phyloP scores from a whole-genome alignment of 1,140 invertebrate genomes.

The Pseudomyrmex cubaensis region DNA sequence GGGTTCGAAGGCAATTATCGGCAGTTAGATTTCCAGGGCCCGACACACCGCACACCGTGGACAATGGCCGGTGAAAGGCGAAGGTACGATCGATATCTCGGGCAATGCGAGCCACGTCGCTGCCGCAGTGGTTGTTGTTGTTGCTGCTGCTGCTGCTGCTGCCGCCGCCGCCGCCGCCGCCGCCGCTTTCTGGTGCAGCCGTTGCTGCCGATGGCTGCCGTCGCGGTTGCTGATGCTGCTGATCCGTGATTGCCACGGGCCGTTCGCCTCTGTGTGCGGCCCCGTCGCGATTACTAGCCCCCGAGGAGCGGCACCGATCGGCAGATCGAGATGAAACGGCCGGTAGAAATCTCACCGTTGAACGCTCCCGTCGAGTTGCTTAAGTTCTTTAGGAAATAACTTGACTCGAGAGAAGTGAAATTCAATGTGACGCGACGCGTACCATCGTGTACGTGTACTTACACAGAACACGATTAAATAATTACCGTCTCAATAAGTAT shows the following conservation, averaged over 20 bases:
- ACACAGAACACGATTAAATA: constrained; percentile 24
- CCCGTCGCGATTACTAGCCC: constrained; percentile 62
- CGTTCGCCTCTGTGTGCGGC: constrained; percentile 43
- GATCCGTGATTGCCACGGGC: constrained; percentile 57
- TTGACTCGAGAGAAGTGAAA: constrained; percentile 6
- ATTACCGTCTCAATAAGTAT: not conserved
- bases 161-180: not conserved
- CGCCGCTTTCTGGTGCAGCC: constrained; percentile 44
- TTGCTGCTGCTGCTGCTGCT: constrained; percentile 5
- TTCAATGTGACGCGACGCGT: not conserved
- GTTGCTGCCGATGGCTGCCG: constrained; percentile 57
- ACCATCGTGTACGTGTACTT: not conserved
- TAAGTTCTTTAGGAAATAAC: constrained; percentile 53
- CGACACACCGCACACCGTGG: constrained; percentile 69
- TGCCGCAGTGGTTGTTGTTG: constrained; percentile 55
- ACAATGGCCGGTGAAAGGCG: constrained; percentile 82
- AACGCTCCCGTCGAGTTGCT: constrained; percentile 26
- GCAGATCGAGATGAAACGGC: constrained; percentile 64
- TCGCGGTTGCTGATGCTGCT: constrained; percentile 64
- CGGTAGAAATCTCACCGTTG: constrained; percentile 51
- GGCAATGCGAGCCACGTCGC: constrained; percentile 72
- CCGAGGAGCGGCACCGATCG: constrained; percentile 52
- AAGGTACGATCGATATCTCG: constrained; percentile 78
- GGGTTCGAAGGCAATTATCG: constrained; percentile 81
- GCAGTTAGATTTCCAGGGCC: constrained; percentile 79